Conservation (phyloP, 2,113 vertebrate genomes). For the Neolamprologus toae region DNA sequence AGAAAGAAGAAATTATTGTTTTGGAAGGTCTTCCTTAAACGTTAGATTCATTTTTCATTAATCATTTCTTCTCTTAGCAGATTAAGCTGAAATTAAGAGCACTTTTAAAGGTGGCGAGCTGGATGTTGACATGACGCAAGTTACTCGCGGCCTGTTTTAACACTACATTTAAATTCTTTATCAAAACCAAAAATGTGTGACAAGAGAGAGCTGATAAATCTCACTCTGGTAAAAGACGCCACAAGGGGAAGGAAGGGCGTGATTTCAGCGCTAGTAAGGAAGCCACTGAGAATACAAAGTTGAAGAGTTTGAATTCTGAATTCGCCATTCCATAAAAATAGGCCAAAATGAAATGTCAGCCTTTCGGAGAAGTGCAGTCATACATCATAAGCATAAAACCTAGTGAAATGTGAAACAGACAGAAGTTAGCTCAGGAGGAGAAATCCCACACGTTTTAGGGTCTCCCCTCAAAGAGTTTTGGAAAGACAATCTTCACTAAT, state of each 20-base stretch:
- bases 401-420: neutral
- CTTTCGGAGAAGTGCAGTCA: neutral
- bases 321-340: neutral
- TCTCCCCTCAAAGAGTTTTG: neutral
- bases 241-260: neutral
- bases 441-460: neutral
- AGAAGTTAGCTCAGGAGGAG: neutral
- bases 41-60: neutral
- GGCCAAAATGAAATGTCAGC: neutral
- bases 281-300: neutral
- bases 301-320: neutral
- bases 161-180: neutral
- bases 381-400: neutral
- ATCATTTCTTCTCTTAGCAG: neutral
- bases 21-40: constrained; percentile 6
- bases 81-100: neutral
- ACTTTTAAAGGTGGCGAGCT: neutral
- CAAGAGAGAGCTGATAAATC: neutral
- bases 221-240: neutral
- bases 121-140: neutral
- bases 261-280: neutral
- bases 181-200: neutral
- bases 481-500: neutral
- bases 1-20: neutral
- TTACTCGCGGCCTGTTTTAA: neutral